Percentiles rank a stretch among this genome's conserved stretches.
Conservation (phyloP, 2,888 invertebrate species). For the Sarcophaga subvicina region DNA sequence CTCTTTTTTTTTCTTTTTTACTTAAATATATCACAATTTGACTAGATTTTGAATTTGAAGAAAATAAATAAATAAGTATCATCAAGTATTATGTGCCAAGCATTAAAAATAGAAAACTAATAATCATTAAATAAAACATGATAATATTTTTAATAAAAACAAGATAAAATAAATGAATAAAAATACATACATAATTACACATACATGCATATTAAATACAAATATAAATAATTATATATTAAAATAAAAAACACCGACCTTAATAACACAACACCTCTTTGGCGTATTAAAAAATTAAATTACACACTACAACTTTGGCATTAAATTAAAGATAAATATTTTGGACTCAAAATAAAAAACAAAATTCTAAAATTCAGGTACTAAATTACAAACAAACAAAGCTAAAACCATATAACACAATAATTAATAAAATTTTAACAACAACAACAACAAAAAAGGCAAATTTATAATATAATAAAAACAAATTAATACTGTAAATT, state of each 20-base stretch:
- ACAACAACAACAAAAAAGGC: not conserved
- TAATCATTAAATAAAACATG: slow-evolving; percentile 39
- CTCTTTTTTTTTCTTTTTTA: too few species aligned
- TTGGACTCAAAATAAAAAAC: slow-evolving; percentile 79
- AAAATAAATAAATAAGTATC: slow-evolving; percentile 17
- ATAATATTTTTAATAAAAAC: slow-evolving; percentile 5
- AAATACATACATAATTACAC: slow-evolving; percentile 11
- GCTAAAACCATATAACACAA: slow-evolving; percentile 20
- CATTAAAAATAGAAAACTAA: slow-evolving; percentile 68
- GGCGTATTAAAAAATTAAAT: slow-evolving; percentile 37
- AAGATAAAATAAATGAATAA: slow-evolving; percentile 33
- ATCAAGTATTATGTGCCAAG: slow-evolving; percentile 64
- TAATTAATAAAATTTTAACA: slow-evolving; percentile 23
- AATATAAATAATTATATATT: slow-evolving; percentile 31
- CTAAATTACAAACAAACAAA: slow-evolving; percentile 71
- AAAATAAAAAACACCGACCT: slow-evolving; percentile 46
- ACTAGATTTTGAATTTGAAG: slow-evolving; percentile 7
- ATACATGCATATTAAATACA: slow-evolving; percentile 8
- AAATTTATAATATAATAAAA: slow-evolving; percentile 25
- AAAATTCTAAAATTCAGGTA: slow-evolving; percentile 82
- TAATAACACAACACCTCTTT: slow-evolving; percentile 46
- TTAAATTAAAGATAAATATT: slow-evolving; percentile 75
- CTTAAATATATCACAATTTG: too few species aligned
- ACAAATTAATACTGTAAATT: slow-evolving; percentile 44
- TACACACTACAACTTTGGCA: slow-evolving; percentile 27